Base-by-base conservation (phyloP, 2,888 invertebrate species). In the Ceratothoa steindachneri region DNA sequence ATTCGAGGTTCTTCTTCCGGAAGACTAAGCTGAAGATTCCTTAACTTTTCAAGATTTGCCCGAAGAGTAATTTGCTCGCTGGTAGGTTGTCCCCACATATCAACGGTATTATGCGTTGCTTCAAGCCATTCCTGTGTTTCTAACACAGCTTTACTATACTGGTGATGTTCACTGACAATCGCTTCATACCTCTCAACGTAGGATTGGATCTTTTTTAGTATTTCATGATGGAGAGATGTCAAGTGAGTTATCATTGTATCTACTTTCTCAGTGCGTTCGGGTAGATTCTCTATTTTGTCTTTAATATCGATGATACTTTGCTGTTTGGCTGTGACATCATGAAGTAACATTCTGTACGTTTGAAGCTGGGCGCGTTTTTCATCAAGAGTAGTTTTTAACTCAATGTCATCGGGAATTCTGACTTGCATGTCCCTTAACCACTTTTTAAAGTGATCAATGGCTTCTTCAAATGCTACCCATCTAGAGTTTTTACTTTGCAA, bases 391-490 rank as follows among this genome's bases (percentile, higher is more conserved):
- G 93, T 90, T 82, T 91, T 93, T 2, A 93, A 84, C 83, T 92
- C 91, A 53, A 95, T 89, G 81, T 94, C 92, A 71, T 88, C 87
- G 0, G 91, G 90, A 28, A 96, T 85, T 81, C 91, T 89, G 76
- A 88, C 88, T 82, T 93, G 93, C 5, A 91, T 89, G 71, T 88
- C 87, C 55, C 88, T 87, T 72, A 97, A 83, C 96, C 96, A 96
- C 70, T 87, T 87, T 81, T 90, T 88, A 29, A 96, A 89, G 60
- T 87, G 88, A 72, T 91, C 91, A 15, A 92, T 88, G 81, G 91
- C 90, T 82, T 95, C 94, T 84, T 95, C 94, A 83, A 95, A 95
- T 2, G 92, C 93, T 22, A 91, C 91, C 95, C 95, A 96, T 81
- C 92, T 85, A 73, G 72, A 77, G 72, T 95, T 88, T 85, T 92